Percentiles rank a stretch among this genome's conserved stretches.
Conservation (phyloP, 2,113 vertebrate genomes). For the Zapornia atra region DNA sequence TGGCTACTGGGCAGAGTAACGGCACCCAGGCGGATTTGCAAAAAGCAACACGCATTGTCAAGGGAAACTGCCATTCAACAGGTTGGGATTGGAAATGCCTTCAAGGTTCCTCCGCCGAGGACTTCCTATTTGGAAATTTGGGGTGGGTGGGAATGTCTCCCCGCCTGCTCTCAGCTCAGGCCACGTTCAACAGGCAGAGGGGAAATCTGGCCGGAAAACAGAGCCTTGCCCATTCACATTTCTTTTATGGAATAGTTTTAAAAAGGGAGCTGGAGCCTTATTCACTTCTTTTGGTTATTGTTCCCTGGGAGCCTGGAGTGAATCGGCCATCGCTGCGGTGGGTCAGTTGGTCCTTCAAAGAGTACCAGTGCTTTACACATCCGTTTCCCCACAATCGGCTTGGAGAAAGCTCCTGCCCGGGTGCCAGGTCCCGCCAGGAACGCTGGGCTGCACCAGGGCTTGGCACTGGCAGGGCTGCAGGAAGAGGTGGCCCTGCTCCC, state of each 20-base stretch:
- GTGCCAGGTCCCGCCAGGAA: slow-evolving; percentile 44
- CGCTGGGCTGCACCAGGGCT: neutral
- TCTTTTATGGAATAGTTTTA: slow-evolving; percentile 69
- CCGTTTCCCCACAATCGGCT: slow-evolving; percentile 45
- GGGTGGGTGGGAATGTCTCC: slow-evolving; percentile 53
- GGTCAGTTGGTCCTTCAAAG: slow-evolving; percentile 59
- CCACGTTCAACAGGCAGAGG: slow-evolving; percentile 53
- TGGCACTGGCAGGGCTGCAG: neutral
- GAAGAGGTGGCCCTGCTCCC: neutral
- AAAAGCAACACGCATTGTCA: slow-evolving; percentile 75
- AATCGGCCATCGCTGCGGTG: slow-evolving; percentile 60
- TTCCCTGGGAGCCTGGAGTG: slow-evolving; percentile 61
- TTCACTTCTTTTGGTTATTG: slow-evolving; percentile 71
- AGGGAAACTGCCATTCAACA: slow-evolving; percentile 77
- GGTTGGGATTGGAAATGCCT: slow-evolving; percentile 79
- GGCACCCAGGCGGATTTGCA: slow-evolving; percentile 42
- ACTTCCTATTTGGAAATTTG: slow-evolving; percentile 54
- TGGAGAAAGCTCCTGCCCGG: slow-evolving; percentile 21
- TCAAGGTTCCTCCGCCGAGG: slow-evolving; percentile 19
- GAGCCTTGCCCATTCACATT: slow-evolving; percentile 67
- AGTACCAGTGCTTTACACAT: slow-evolving; percentile 52
- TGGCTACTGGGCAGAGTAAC: slow-evolving; percentile 45
- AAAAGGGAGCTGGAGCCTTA: slow-evolving; percentile 64
- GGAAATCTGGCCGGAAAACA: slow-evolving; percentile 71
- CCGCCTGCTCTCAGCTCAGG: slow-evolving; percentile 20